These are phyloP conservation scores for Orius insidiosus DNA, from an alignment of 1,140 invertebrate species.

Conservation along the genomic window DNA sequence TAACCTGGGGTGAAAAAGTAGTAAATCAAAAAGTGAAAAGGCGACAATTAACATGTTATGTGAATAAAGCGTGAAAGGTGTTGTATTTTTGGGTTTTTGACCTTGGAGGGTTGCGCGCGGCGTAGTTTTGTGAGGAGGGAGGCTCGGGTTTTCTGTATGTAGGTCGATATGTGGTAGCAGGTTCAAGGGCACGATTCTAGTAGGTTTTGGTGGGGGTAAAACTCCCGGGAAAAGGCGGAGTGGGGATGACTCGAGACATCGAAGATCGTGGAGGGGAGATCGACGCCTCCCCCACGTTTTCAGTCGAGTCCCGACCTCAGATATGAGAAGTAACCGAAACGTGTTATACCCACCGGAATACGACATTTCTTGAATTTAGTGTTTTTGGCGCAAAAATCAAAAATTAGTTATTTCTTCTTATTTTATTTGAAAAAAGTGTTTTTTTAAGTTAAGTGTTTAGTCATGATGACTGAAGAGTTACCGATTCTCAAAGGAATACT, in stretches of 20 bases:
- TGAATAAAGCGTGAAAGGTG: too few relatives aligned
- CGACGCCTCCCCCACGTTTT: conserved; percentile 2
- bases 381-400: too few relatives aligned
- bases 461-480: conserved; percentile 60
- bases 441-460: conserved; percentile 3
- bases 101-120: conserved; percentile 9
- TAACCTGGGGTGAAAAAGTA: too few relatives aligned
- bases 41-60: too few relatives aligned
- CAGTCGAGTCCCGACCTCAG: conserved; percentile 10
- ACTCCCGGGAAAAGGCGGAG: conserved; percentile 8
- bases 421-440: background rate
- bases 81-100: too few relatives aligned
- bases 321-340: background rate
- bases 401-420: background rate
- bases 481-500: conserved; percentile 74
- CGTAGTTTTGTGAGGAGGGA: background rate
- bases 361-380: too few relatives aligned
- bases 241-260: conserved; percentile 6
- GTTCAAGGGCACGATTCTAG: conserved; percentile 19
- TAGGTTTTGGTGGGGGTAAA: conserved; percentile 3
- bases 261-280: background rate
- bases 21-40: too few relatives aligned
- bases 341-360: too few relatives aligned
- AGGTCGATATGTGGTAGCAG: conserved; percentile 19
- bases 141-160: conserved; percentile 18